Evolutionary conservation across 2,113 vertebrate genomes (phyloP).

Genomic region (Gopherus evgoodei): DNA sequence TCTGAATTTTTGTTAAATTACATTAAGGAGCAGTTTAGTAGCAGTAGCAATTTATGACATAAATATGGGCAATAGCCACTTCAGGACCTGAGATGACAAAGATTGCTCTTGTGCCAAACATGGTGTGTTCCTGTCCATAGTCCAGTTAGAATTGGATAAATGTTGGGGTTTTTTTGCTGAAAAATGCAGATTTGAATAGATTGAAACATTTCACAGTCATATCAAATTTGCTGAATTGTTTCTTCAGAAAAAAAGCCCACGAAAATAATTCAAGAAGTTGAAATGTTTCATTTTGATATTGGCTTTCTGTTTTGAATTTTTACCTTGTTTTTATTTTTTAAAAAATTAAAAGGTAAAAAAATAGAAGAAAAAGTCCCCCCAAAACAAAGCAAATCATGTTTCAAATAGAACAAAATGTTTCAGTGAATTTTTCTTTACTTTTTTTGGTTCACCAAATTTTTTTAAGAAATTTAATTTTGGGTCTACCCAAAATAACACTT

Average conservation of each 20-base stretch:
- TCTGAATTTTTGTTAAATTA: not conserved
- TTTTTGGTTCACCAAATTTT: not conserved
- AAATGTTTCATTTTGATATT: not conserved
- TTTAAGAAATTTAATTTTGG: not conserved
- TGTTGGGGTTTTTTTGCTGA: too few relatives aligned
- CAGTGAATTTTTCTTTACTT: not conserved
- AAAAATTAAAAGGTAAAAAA: not conserved
- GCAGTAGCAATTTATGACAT: not conserved
- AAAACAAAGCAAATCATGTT: not conserved
- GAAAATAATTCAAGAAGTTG: not conserved
- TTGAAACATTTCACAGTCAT: too few relatives aligned
- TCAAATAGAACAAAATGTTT: not conserved
- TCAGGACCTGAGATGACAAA: not conserved
- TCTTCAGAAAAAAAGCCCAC: not conserved
- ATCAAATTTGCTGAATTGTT: not conserved
- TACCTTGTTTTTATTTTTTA: not conserved
- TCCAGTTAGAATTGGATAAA: not conserved
- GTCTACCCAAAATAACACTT: not conserved
- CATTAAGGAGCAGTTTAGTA: rapidly evolving
- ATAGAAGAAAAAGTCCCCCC: not conserved
- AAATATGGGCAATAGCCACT: not conserved
- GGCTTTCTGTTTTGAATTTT: not conserved
- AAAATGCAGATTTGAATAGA: too few relatives aligned
- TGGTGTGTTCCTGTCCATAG: not conserved
- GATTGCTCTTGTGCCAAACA: not conserved